A percentile compares a stretch with the other conserved stretches of the same genome.
These are phyloP conservation scores for Alca torda DNA, from an alignment of 2,797 vertebrate species.

Conservation along the genomic window DNA sequence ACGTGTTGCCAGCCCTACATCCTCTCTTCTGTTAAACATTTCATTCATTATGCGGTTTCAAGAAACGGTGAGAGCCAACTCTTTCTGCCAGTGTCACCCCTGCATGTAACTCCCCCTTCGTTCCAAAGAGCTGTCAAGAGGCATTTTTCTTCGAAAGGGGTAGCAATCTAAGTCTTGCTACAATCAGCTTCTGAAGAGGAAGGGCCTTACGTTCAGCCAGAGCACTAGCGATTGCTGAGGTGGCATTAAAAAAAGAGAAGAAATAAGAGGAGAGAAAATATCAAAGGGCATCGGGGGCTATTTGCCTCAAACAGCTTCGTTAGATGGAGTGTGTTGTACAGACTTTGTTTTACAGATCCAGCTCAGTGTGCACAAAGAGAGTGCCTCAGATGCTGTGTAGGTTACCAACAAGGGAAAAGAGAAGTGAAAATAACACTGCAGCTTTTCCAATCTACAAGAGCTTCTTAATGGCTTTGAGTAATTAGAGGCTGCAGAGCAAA, in stretches of 20 bases:
- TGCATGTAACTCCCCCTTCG: conserved; percentile 31
- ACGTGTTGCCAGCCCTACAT: conserved; percentile 62
- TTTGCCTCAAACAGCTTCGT: neutral
- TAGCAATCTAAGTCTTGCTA: conserved; percentile 21
- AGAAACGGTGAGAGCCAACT: conserved; percentile 29
- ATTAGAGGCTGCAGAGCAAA: neutral
- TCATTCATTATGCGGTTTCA: conserved; percentile 60
- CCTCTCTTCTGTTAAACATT: conserved; percentile 63
- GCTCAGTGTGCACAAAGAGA: neutral
- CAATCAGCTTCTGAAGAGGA: conserved; percentile 46
- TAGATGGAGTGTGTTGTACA: neutral
- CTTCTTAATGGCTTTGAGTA: neutral
- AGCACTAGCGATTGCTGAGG: neutral
- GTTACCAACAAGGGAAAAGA: neutral
- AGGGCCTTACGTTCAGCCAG: conserved; percentile 31
- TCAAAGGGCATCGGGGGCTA: neutral
- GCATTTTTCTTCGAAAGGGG: conserved; percentile 55
- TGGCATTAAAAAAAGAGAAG: conserved; percentile 20
- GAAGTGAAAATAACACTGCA: neutral
- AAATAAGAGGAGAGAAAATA: neutral
- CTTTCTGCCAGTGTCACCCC: conserved; percentile 57
- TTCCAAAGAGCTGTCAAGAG: conserved; percentile 66
- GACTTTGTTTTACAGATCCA: neutral
- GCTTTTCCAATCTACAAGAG: neutral
- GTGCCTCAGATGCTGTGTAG: neutral